Conservation (phyloP, 2,888 invertebrate genomes). For the Hypercompe scribonia region DNA sequence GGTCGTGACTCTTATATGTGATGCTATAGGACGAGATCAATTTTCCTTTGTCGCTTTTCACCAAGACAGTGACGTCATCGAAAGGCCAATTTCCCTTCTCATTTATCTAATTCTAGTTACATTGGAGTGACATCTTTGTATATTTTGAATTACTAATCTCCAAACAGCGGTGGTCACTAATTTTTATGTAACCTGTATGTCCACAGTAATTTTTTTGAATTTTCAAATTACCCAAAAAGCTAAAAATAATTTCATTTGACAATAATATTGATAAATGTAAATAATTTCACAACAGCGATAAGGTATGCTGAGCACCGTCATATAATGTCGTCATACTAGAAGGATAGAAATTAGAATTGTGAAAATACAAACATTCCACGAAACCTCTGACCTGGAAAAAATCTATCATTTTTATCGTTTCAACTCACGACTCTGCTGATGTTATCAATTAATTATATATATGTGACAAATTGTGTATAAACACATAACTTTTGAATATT, state of each 20-base stretch:
- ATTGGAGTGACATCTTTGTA: too few relatives aligned
- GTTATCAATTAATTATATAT: background rate
- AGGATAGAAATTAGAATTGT: background rate
- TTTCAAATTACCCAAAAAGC: background rate
- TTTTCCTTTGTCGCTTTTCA: too few relatives aligned
- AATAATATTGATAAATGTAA: background rate
- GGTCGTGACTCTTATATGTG: too few relatives aligned
- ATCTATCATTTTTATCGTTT: constrained; percentile 10
- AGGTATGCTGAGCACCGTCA: background rate
- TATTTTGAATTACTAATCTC: too few relatives aligned
- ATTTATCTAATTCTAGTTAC: too few relatives aligned
- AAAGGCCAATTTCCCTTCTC: too few relatives aligned
- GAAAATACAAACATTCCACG: background rate
- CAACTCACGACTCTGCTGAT: background rate
- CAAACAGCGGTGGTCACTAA: too few relatives aligned
- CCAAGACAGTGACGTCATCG: too few relatives aligned
- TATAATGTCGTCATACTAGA: background rate
- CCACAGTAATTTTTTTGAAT: too few relatives aligned
- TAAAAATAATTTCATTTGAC: background rate
- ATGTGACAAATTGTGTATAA: background rate
- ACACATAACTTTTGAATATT: background rate
- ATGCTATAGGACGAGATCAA: too few relatives aligned
- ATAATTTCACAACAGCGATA: background rate
- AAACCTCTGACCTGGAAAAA: constrained; percentile 1
- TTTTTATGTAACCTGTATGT: too few relatives aligned